These are phyloP conservation scores for Oreonectes daqikongensis DNA, from an alignment of 2,797 vertebrate species.

Conservation along the genomic window DNA sequence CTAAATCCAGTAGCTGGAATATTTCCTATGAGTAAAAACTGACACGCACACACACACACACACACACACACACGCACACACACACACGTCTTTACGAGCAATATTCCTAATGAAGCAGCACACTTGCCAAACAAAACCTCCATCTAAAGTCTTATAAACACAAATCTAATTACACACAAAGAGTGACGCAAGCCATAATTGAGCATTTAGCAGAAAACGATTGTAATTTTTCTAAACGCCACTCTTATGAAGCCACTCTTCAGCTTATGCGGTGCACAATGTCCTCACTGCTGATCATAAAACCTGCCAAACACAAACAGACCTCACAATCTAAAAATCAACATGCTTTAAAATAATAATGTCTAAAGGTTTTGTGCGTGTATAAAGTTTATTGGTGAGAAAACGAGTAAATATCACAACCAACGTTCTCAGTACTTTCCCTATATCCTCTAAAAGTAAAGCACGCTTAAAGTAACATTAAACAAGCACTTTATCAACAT, in stretches of 20 bases:
- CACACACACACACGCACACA: neutral
- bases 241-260: neutral
- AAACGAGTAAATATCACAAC: too few species aligned
- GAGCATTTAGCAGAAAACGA: conserved; percentile 4
- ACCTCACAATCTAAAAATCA: too few species aligned
- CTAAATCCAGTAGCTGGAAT: too few species aligned
- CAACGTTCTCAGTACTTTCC: too few species aligned
- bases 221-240: conserved; percentile 5
- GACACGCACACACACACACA: neutral
- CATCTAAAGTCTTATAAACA: neutral
- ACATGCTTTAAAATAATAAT: too few species aligned
- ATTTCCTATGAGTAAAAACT: too few species aligned
- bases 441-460: too few species aligned
- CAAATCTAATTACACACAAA: neutral
- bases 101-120: conserved; percentile 7
- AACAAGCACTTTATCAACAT: too few species aligned
- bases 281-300: neutral
- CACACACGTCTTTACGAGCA: neutral
- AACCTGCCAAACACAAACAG: too few species aligned
- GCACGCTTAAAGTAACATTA: too few species aligned
- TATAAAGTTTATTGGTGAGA: too few species aligned
- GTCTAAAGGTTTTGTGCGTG: too few species aligned
- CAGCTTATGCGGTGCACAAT: neutral
- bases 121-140: neutral
- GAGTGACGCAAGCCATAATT: conserved; percentile 13